phyloP scores from a whole-genome alignment of 2,888 invertebrate genomes.

The Trachelus troglodyta region DNA sequence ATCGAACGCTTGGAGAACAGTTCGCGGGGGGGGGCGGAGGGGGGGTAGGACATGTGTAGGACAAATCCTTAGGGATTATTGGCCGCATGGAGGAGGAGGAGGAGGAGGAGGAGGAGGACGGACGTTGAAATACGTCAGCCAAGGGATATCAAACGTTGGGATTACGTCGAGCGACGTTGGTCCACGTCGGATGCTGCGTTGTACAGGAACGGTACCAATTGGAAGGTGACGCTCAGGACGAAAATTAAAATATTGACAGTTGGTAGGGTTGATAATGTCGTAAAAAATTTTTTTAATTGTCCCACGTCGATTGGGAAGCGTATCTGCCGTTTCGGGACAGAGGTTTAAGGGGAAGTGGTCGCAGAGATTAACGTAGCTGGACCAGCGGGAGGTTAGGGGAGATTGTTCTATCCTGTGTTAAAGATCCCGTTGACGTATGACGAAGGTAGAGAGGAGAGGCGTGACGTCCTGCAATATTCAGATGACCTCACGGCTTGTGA shows the following conservation, averaged over 20 bases:
- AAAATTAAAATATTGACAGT: neutral
- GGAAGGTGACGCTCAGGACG: neutral
- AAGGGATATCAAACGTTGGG: constrained; percentile 42
- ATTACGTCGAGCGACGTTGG: neutral
- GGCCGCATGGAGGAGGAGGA: constrained; percentile 37
- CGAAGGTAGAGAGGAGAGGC: constrained; percentile 32
- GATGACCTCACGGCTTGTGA: constrained; percentile 14
- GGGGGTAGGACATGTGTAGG: constrained; percentile 58
- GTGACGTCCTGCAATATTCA: constrained; percentile 45
- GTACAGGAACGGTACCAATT: neutral
- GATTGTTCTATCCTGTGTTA: neutral
- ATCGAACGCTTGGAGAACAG: constrained; percentile 61
- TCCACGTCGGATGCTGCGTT: neutral
- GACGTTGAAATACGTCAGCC: constrained; percentile 59
- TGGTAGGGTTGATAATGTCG: neutral
- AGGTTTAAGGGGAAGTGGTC: neutral
- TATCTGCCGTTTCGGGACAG: neutral
- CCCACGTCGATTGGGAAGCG: constrained; percentile 35
- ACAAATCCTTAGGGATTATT: constrained; percentile 64
- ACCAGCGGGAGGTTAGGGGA: neutral
- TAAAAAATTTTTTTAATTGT: constrained; percentile 20
- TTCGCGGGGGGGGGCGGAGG: constrained; percentile 45
- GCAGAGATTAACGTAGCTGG: constrained; percentile 1
- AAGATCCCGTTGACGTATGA: neutral
- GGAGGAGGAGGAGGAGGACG: constrained; percentile 32